Conservation (phyloP, 1,140 invertebrate genomes). For the Tribolium castaneum region DNA sequence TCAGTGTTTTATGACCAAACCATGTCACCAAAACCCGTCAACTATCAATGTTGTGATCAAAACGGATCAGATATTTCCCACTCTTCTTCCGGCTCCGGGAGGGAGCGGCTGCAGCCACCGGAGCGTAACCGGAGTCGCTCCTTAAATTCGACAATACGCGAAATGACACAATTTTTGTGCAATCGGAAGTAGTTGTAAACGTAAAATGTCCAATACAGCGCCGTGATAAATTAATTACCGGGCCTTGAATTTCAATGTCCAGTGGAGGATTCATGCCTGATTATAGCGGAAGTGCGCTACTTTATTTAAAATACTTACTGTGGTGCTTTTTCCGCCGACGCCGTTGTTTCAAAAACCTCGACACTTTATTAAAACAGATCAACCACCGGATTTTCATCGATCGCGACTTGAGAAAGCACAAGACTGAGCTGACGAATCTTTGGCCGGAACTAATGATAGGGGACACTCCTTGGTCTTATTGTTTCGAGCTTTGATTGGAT, state of each 20-base stretch:
- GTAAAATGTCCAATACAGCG: not conserved
- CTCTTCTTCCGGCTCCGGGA: conserved; percentile 38
- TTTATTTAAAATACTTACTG: too few relatives aligned
- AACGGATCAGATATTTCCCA: conserved; percentile 44
- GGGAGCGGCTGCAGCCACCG: conserved; percentile 23
- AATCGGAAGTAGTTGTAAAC: not conserved
- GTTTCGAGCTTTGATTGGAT: not conserved
- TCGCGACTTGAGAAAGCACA: too few relatives aligned
- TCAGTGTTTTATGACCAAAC: not conserved
- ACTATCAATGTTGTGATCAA: conserved; percentile 40
- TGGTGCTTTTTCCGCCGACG: too few relatives aligned
- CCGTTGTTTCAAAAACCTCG: too few relatives aligned
- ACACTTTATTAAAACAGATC: not conserved
- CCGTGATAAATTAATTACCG: too few relatives aligned
- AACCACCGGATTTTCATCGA: conserved; percentile 6
- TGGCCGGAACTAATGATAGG: not conserved
- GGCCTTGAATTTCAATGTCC: too few relatives aligned
- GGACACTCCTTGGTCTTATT: conserved; percentile 24
- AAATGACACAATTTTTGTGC: not conserved
- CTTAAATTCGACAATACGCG: conserved; percentile 38
- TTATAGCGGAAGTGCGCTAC: too few relatives aligned
- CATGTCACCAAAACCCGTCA: not conserved
- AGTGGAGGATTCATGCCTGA: too few relatives aligned
- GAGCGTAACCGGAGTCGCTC: conserved; percentile 30
- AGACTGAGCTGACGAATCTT: too few relatives aligned